A percentile compares a stretch with the other conserved stretches of the same genome.
Conservation (phyloP, 2,797 vertebrate genomes). For the Eleutherodactylus coqui region DNA sequence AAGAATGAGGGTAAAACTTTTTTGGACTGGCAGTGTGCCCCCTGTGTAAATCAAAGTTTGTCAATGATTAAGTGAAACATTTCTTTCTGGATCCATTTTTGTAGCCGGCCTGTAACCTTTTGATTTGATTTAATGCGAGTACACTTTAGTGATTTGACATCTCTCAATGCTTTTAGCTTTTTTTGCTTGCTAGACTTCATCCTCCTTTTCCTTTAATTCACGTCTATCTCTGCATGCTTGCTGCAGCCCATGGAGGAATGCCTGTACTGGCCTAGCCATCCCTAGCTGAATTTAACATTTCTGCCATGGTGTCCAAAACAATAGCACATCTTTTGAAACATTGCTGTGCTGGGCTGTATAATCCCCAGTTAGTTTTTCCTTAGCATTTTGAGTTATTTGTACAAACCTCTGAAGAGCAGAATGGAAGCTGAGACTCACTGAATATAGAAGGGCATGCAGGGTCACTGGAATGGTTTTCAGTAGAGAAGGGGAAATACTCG, state of each 20-base stretch:
- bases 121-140: slow-evolving; percentile 11
- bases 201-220: neutral
- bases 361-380: slow-evolving; percentile 52
- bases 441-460: slow-evolving; percentile 38
- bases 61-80: slow-evolving; percentile 2
- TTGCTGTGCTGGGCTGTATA: slow-evolving; percentile 44
- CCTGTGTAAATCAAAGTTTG: slow-evolving; percentile 6
- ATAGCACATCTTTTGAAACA: slow-evolving; percentile 51
- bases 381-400: slow-evolving; percentile 60
- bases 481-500: slow-evolving; percentile 30
- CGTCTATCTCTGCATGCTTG: neutral
- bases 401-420: slow-evolving; percentile 38
- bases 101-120: neutral
- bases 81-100: neutral
- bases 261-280: neutral
- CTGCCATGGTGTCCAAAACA: slow-evolving; percentile 42
- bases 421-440: slow-evolving; percentile 20
- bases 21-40: neutral
- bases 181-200: slow-evolving; percentile 12
- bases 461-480: slow-evolving; percentile 38
- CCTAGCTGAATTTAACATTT: slow-evolving; percentile 36
- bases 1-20: neutral
- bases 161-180: slow-evolving; percentile 1
- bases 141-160: slow-evolving; percentile 7
- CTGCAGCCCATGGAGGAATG: neutral